These are phyloP conservation scores for Deroplatys truncata DNA, from an alignment of 2,888 invertebrate genomes.

Conservation along the genomic window DNA sequence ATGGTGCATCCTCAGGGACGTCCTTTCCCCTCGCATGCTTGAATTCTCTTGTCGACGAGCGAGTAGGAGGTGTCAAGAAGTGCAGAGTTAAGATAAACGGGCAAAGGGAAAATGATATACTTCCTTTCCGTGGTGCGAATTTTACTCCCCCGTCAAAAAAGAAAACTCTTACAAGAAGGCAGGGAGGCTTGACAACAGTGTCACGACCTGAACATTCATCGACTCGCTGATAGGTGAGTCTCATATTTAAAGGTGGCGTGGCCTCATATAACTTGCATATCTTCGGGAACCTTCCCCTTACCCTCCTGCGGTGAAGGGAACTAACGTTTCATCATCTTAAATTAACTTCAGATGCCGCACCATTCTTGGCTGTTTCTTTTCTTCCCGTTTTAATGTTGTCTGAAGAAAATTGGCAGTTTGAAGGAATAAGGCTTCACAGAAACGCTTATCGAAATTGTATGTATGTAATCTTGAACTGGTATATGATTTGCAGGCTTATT, in stretches of 20 bases:
- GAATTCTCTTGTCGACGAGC: not conserved
- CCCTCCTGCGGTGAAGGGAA: not conserved
- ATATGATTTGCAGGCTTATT: too few relatives aligned
- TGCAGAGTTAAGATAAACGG: not conserved
- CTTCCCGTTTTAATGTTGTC: not conserved
- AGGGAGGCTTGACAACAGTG: not conserved
- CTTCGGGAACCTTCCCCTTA: not conserved
- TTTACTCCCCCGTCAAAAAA: not conserved
- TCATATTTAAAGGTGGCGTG: not conserved
- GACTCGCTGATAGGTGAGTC: not conserved
- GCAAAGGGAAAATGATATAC: slow-evolving; percentile 1
- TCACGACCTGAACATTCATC: not conserved
- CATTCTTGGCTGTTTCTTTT: not conserved
- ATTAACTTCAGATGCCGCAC: not conserved
- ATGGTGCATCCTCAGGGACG: not conserved
- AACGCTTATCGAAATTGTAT: too few relatives aligned
- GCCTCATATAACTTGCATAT: not conserved
- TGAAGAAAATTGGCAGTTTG: not conserved
- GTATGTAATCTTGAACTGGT: too few relatives aligned
- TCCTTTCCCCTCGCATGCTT: not conserved
- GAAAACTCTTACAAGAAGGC: not conserved
- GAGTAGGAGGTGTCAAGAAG: slow-evolving; percentile 3
- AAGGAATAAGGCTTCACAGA: not conserved
- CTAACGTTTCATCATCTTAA: not conserved
- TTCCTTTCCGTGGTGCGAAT: not conserved